Conservation (phyloP, 1,140 invertebrate species). For the Bombus fervidus region DNA sequence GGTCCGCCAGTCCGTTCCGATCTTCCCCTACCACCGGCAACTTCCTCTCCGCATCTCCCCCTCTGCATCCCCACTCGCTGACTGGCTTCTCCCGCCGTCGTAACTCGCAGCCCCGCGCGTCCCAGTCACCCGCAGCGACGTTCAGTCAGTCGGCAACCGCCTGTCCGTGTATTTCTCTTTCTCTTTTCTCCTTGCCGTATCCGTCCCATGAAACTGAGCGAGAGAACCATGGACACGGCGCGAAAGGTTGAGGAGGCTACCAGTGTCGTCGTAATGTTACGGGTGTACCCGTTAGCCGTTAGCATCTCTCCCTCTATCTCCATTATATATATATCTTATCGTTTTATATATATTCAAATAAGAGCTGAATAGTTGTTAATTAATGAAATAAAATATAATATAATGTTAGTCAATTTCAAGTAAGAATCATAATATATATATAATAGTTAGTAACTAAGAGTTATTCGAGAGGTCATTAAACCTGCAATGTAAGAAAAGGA, state of each 20-base stretch:
- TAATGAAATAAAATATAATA: too few relatives aligned
- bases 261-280: slow-evolving; percentile 54
- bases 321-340: neutral
- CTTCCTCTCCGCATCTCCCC: neutral
- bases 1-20: slow-evolving; percentile 14
- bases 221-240: slow-evolving; percentile 9
- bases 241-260: slow-evolving; percentile 45
- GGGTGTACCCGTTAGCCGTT: slow-evolving; percentile 26
- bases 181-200: slow-evolving; percentile 4
- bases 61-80: slow-evolving; percentile 12
- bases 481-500: too few relatives aligned
- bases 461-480: too few relatives aligned
- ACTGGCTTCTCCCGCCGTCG: neutral
- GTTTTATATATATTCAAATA: neutral
- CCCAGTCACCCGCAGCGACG: slow-evolving; percentile 37
- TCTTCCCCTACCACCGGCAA: slow-evolving; percentile 2
- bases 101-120: slow-evolving; percentile 29
- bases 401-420: too few relatives aligned
- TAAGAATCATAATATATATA: too few relatives aligned
- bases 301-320: neutral
- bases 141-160: slow-evolving; percentile 53
- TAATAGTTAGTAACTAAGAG: too few relatives aligned
- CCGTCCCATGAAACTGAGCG: neutral
- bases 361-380: too few relatives aligned
- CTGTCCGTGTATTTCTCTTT: slow-evolving; percentile 16